Percentiles rank a stretch among this genome's conserved stretches.
Evolutionary conservation across 2,797 vertebrate species (phyloP).

Genomic region (Luscinia megarhynchos): DNA sequence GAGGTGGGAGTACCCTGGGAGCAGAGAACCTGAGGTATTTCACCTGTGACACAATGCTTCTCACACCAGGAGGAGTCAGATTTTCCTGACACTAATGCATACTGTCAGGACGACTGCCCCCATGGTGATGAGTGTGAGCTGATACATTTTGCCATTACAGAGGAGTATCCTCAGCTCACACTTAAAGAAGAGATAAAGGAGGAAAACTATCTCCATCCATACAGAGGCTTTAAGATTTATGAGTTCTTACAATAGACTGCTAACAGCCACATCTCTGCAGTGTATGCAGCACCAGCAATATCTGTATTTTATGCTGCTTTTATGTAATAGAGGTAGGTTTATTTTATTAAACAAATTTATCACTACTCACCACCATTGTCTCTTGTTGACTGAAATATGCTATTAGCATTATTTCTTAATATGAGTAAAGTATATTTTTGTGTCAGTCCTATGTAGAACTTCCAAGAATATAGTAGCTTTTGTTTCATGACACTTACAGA

Average conservation of each 20-base stretch:
- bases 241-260: neutral
- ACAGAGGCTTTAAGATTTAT: neutral
- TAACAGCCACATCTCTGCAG: neutral
- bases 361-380: neutral
- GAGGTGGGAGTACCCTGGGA: neutral
- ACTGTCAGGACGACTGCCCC: neutral
- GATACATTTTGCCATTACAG: constrained; percentile 33
- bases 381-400: neutral
- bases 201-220: neutral
- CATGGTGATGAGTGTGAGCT: constrained; percentile 44
- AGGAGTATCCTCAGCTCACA: constrained; percentile 27
- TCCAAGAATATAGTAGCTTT: neutral
- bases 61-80: constrained; percentile 5
- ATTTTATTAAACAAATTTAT: neutral
- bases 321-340: neutral
- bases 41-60: neutral
- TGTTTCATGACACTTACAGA: neutral
- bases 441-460: neutral
- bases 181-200: constrained; percentile 40
- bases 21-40: constrained; percentile 28
- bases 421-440: neutral
- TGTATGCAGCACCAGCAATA: neutral
- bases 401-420: neutral
- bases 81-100: constrained; percentile 38
- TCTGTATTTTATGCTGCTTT: neutral